Evolutionary conservation across 2,113 vertebrate species (phyloP).

Genomic region (Pleuronectes platessa): DNA sequence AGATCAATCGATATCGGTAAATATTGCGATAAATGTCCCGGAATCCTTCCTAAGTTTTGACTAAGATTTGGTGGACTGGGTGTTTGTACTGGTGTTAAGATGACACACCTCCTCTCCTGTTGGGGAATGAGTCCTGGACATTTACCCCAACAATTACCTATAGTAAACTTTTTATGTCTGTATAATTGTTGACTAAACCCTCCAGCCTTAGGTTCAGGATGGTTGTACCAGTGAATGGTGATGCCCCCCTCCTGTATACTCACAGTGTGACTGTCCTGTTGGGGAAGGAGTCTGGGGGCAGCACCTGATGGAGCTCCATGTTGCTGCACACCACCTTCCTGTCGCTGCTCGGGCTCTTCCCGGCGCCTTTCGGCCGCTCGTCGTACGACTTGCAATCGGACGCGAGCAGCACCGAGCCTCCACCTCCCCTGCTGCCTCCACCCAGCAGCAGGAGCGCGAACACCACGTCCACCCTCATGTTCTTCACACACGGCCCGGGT

Average conservation of each 20-base stretch:
- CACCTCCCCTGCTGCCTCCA: neutral
- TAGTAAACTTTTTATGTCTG: neutral
- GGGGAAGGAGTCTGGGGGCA: constrained; percentile 86
- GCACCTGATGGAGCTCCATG: constrained; percentile 88
- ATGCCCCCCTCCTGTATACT: constrained; percentile 77
- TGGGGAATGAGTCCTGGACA: too few relatives aligned
- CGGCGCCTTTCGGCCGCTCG: constrained; percentile 69
- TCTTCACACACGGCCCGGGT: constrained; percentile 5
- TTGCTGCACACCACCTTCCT: constrained; percentile 91
- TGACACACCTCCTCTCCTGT: neutral
- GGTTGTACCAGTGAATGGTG: neutral
- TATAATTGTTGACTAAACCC: too few relatives aligned
- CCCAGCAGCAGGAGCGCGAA: constrained; percentile 68
- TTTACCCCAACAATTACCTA: neutral
- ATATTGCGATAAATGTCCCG: too few relatives aligned
- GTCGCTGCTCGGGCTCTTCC: constrained; percentile 66
- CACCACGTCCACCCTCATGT: constrained; percentile 73
- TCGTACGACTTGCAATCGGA: constrained; percentile 77
- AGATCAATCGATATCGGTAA: too few relatives aligned
- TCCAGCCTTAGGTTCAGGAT: neutral
- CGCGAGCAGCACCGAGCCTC: constrained; percentile 31
- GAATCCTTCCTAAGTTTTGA: too few relatives aligned
- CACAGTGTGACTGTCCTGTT: constrained; percentile 93
- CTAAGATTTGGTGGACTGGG: neutral
- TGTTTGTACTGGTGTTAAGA: neutral